Percentiles rank a stretch among this genome's conserved stretches.
Evolutionary conservation across 1,140 invertebrate genomes (phyloP).

Genomic region (Meloidogyne hapla): DNA sequence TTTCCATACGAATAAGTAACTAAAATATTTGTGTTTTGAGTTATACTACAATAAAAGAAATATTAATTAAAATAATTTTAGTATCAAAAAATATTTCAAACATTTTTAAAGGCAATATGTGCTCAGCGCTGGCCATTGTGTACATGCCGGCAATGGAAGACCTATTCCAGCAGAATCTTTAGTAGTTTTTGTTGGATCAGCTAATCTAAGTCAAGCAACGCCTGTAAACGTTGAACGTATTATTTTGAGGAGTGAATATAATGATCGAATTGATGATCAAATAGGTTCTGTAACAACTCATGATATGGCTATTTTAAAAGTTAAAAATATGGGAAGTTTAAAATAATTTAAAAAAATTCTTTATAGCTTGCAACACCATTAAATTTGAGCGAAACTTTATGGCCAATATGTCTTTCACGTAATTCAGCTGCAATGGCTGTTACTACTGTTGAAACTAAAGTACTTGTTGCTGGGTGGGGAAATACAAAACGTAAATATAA

Average conservation of each 20-base stretch:
- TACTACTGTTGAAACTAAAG: background rate
- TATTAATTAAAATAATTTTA: too few species aligned
- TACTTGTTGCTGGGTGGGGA: slow-evolving; percentile 24
- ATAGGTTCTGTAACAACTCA: slow-evolving; percentile 23
- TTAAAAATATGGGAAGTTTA: background rate
- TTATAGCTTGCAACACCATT: slow-evolving; percentile 13
- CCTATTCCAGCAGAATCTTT: slow-evolving; percentile 9
- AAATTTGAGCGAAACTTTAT: slow-evolving; percentile 21
- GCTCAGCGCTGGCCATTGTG: slow-evolving; percentile 27
- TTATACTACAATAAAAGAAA: too few species aligned
- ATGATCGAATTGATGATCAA: slow-evolving; percentile 17
- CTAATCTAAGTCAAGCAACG: slow-evolving; percentile 15
- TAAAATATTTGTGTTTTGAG: background rate
- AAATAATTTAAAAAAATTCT: background rate
- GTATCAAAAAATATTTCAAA: too few species aligned
- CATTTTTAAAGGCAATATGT: background rate
- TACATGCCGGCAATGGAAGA: slow-evolving; percentile 22
- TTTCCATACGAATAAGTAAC: too few species aligned
- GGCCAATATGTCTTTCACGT: slow-evolving; percentile 22
- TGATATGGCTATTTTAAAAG: slow-evolving; percentile 25
- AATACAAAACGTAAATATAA: slow-evolving; percentile 20
- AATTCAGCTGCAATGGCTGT: background rate
- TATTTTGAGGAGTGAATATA: slow-evolving; percentile 24
- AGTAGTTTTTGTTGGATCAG: slow-evolving; percentile 20
- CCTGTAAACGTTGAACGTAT: slow-evolving; percentile 9